Conservation (phyloP, 53 echinoderm and acorn worm genomes). For the Paelopatides confundens region DNA sequence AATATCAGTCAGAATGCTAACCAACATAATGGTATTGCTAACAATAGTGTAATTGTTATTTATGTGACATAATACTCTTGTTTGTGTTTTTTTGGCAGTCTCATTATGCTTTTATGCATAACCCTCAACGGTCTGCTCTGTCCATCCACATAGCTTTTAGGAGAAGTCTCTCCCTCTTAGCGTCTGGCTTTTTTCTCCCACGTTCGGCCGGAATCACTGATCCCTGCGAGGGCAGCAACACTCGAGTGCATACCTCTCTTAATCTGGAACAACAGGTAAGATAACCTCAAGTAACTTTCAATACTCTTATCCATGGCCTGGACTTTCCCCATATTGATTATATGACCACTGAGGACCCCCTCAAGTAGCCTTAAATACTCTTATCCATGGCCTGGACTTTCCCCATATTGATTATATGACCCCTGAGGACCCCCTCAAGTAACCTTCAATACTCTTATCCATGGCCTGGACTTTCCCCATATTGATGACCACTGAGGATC, state of each 20-base stretch:
- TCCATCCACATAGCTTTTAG: constrained; percentile 94
- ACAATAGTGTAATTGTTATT: neutral
- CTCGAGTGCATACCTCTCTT: constrained; percentile 87
- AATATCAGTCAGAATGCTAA: too few relatives aligned
- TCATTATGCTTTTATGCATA: constrained; percentile 95
- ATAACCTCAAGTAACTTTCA: neutral
- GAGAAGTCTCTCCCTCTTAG: constrained; percentile 86
- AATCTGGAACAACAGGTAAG: constrained; percentile 93
- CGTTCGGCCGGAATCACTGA: constrained; percentile 92
- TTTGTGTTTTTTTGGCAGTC: constrained; percentile 64
- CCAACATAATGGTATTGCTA: too few relatives aligned
- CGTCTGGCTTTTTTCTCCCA: constrained; percentile 95
- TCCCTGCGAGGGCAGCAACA: constrained; percentile 88
- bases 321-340: neutral
- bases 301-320: neutral
- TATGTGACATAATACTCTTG: too few relatives aligned
- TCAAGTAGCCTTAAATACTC: too few relatives aligned
- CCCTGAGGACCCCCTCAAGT: too few relatives aligned
- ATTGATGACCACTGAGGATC: too few relatives aligned
- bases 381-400: too few relatives aligned
- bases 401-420: too few relatives aligned
- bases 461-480: too few relatives aligned
- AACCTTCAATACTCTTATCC: too few relatives aligned
- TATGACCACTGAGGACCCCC: too few relatives aligned
- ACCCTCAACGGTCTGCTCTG: constrained; percentile 81